phyloP scores from a whole-genome alignment of 2,888 invertebrate species.

The Odontocolon sp. region DNA sequence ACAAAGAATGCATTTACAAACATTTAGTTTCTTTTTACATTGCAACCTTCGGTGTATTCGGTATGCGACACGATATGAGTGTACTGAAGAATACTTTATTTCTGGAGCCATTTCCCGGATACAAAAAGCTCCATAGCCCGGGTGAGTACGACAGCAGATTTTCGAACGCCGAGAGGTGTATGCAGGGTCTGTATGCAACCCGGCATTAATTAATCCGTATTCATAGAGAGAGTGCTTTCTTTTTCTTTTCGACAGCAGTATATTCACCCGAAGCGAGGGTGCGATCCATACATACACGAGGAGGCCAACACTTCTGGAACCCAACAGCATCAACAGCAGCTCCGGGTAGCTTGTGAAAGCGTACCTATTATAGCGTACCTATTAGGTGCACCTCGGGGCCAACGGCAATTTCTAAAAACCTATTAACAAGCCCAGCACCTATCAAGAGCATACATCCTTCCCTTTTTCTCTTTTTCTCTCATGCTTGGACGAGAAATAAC shows the following conservation, averaged over 20 bases:
- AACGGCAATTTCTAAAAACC: constrained; percentile 68
- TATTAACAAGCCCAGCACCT: constrained; percentile 68
- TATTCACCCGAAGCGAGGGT: constrained; percentile 20
- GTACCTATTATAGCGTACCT: constrained; percentile 61
- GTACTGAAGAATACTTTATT: constrained; percentile 26
- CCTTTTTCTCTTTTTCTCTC: neutral
- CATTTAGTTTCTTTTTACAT: too few relatives aligned
- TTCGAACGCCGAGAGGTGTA: constrained; percentile 18
- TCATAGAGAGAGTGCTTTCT: constrained; percentile 41
- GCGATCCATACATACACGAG: constrained; percentile 22
- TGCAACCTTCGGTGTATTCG: too few relatives aligned
- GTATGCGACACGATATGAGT: neutral
- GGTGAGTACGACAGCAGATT: constrained; percentile 12
- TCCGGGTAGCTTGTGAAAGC: constrained; percentile 54
- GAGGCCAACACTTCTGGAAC: constrained; percentile 35
- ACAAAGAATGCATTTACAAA: too few relatives aligned
- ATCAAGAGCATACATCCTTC: constrained; percentile 65
- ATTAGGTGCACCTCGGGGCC: constrained; percentile 61
- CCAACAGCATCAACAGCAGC: constrained; percentile 39
- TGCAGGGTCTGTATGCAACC: constrained; percentile 3
- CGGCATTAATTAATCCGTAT: constrained; percentile 57
- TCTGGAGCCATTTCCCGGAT: constrained; percentile 27
- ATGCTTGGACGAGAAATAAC: constrained; percentile 19
- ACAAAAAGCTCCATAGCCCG: constrained; percentile 29
- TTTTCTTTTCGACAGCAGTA: constrained; percentile 27